These are phyloP conservation scores for Drosophila silvestris DNA, from an alignment of 2,888 invertebrate species.

Conservation along the genomic window DNA sequence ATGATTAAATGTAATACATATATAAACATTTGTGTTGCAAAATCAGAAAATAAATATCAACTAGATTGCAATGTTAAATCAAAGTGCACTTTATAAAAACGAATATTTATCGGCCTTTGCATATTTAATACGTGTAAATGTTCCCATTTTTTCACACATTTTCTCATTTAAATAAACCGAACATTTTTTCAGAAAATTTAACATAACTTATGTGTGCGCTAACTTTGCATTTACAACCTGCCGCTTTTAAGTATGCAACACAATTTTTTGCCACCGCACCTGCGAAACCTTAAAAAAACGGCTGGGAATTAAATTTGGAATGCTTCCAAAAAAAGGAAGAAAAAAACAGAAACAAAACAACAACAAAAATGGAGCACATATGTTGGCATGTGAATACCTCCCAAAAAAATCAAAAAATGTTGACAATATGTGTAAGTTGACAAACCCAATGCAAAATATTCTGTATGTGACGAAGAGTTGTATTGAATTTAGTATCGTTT, in stretches of 20 bases:
- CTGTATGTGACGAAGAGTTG: constrained; percentile 1
- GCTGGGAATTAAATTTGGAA: constrained; percentile 27
- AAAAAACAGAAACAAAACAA: neutral
- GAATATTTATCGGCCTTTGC: constrained; percentile 30
- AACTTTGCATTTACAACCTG: constrained; percentile 35
- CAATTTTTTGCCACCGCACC: constrained; percentile 19
- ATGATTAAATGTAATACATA: neutral
- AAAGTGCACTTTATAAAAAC: constrained; percentile 20
- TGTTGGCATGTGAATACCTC: constrained; percentile 5
- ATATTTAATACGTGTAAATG: constrained; percentile 11
- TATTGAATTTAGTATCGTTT: neutral
- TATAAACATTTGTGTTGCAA: neutral
- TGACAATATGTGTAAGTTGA: constrained; percentile 12
- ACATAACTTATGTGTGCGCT: constrained; percentile 15
- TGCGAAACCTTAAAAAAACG: constrained; percentile 5
- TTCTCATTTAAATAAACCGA: constrained; percentile 29
- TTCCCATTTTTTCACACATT: constrained; percentile 20
- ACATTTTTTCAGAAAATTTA: constrained; percentile 29
- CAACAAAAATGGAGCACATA: constrained; percentile 22
- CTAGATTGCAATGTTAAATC: constrained; percentile 12
- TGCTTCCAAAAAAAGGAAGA: neutral
- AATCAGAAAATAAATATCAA: constrained; percentile 7
- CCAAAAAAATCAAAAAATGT: constrained; percentile 13
- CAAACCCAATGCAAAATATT: constrained; percentile 20
- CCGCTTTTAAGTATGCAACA: constrained; percentile 36